These are phyloP conservation scores for Melopsittacus undulatus DNA, from an alignment of 2,797 vertebrate genomes.

Conservation along the genomic window DNA sequence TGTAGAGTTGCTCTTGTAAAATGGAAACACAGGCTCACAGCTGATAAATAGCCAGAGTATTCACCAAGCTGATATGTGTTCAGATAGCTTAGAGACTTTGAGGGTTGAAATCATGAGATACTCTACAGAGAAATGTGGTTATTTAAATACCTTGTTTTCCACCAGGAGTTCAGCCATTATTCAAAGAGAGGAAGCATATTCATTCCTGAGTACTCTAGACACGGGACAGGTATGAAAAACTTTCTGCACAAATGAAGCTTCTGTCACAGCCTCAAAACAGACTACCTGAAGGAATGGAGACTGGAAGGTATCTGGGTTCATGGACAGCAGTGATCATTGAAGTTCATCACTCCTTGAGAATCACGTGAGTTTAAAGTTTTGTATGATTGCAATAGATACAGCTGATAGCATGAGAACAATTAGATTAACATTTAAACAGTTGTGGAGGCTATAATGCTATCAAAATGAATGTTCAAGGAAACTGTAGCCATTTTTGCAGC, in stretches of 20 bases:
- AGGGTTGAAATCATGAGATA: conserved; percentile 34
- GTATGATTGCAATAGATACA: neutral
- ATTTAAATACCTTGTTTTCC: conserved; percentile 45
- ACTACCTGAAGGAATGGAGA: neutral
- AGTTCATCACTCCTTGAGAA: neutral
- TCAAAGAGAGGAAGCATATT: conserved; percentile 35
- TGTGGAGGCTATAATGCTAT: neutral
- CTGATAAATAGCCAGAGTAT: conserved; percentile 10
- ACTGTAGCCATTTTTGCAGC: conserved; percentile 31
- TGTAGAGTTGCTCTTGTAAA: conserved; percentile 1
- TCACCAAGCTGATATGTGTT: conserved; percentile 4
- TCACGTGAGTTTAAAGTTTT: neutral
- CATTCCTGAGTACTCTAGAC: neutral
- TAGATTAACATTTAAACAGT: conserved; percentile 15
- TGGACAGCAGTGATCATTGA: neutral
- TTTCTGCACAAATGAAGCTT: conserved; percentile 34
- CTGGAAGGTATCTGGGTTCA: neutral
- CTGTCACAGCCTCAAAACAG: neutral
- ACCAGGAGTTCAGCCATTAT: neutral
- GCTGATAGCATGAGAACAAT: neutral
- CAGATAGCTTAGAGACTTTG: conserved; percentile 15
- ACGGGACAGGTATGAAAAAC: neutral
- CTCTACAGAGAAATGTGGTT: neutral
- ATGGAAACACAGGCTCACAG: conserved; percentile 12
- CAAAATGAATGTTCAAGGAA: neutral